These are phyloP conservation scores for Glyptemys insculpta DNA, from an alignment of 2,797 vertebrate species.

Conservation along the genomic window DNA sequence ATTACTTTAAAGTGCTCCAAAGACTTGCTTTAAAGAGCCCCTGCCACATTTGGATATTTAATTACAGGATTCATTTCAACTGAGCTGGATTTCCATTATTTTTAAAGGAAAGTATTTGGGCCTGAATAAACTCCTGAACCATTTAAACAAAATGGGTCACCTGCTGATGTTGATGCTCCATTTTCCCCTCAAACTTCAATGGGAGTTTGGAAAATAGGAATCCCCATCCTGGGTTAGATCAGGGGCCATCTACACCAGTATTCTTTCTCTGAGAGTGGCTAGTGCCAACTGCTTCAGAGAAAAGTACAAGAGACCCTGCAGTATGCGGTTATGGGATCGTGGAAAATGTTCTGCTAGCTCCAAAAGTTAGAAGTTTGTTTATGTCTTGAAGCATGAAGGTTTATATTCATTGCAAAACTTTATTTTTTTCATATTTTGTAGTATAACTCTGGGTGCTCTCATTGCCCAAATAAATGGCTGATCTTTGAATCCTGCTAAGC, in stretches of 20 bases:
- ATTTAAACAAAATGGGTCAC: background rate
- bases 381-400: background rate
- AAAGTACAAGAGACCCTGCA: background rate
- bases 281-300: background rate
- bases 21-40: background rate
- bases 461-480: background rate
- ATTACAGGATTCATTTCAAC: background rate
- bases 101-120: background rate
- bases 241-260: accelerated
- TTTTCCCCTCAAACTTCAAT: background rate
- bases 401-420: background rate
- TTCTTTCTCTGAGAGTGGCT: background rate
- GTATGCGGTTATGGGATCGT: background rate
- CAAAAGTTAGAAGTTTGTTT: background rate
- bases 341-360: background rate
- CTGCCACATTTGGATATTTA: background rate
- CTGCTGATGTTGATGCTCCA: background rate
- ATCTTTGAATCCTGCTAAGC: background rate
- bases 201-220: background rate
- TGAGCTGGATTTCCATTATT: background rate
- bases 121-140: background rate
- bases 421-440: background rate
- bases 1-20: slow-evolving; percentile 8
- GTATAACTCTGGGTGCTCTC: background rate
- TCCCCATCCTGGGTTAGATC: background rate